phyloP scores from a whole-genome alignment of 2,888 invertebrate species.

The Caenorhabditis sinica region DNA sequence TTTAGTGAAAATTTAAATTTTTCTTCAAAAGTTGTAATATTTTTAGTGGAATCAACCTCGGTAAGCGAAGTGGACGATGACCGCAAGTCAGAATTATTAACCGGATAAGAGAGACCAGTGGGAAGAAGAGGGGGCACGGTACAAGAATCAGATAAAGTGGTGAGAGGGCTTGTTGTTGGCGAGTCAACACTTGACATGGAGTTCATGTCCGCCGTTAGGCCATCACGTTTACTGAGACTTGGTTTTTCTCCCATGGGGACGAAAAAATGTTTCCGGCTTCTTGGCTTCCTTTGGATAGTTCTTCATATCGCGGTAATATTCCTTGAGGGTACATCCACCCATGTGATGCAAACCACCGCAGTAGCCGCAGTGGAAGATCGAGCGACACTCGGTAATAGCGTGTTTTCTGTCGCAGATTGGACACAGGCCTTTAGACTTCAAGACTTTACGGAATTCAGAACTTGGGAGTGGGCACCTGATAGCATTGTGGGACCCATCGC shows the following conservation, averaged over 20 bases:
- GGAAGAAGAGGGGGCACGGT: too few species aligned
- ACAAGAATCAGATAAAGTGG: too few species aligned
- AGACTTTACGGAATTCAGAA: background rate
- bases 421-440: background rate
- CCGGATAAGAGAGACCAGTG: too few species aligned
- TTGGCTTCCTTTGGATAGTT: background rate
- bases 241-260: background rate
- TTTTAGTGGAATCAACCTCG: too few species aligned
- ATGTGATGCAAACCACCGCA: background rate
- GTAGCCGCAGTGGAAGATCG: background rate
- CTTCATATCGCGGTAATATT: background rate
- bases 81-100: too few species aligned
- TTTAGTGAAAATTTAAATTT: too few species aligned
- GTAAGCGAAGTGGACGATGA: too few species aligned
- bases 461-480: background rate
- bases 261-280: background rate
- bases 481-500: background rate
- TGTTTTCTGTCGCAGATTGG: background rate
- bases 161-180: conserved; percentile 25
- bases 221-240: background rate
- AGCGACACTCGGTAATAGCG: background rate
- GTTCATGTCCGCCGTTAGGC: background rate
- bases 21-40: too few species aligned
- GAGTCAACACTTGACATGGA: background rate
- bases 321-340: background rate